Evolutionary conservation across 2,113 vertebrate species (phyloP), one percentile per base, ranked within the genome.

Genomic region (Grantiella picta): DNA sequence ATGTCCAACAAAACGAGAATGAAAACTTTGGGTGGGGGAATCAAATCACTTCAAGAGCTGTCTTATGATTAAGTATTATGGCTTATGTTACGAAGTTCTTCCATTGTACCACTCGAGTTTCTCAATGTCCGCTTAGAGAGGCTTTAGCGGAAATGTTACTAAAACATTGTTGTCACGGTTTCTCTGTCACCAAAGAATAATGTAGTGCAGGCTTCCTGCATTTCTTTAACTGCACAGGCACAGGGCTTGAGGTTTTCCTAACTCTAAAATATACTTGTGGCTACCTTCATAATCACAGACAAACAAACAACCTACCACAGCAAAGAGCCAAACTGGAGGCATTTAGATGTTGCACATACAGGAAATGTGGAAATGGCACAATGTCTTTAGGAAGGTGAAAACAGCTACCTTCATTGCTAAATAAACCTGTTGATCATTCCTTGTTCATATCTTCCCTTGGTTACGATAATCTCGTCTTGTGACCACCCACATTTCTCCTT

Each of bases 161-260:
- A 87, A 61, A 92, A 89, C 79, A 78, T 60, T 69, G 78, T 33
- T 84, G 91, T 95, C 95, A 85, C 8, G 0, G 50, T 87, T 92
- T 84, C 87, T 90, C 78, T 59, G 81, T 87, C 66, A 92, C 53
- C 75, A 86, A 86, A 73, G 50, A 95, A 89, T 82, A 80, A 88
- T 36, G 63, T 59, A 77, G 45, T 40, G 68, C 10, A 42, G 50
- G 89, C 90, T 97, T 98, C 97, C 97, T 94, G 94, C 82, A 24
- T 89, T 85, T 16, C 38, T 97, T 93, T 57, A 93, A 57, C 64
- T 2, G 3, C 27, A 61, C 52, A 72, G 86, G 64, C 82, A 84
- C 36, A 50, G 31, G 35, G 65, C n/a, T 90, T 64, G 78, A 76
- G 53, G 29, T 50, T 88, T 88, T 47, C 78, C 56, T 81, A 53